Conservation (phyloP, 2,113 vertebrate species). For the Trematocara unimaculatum region DNA sequence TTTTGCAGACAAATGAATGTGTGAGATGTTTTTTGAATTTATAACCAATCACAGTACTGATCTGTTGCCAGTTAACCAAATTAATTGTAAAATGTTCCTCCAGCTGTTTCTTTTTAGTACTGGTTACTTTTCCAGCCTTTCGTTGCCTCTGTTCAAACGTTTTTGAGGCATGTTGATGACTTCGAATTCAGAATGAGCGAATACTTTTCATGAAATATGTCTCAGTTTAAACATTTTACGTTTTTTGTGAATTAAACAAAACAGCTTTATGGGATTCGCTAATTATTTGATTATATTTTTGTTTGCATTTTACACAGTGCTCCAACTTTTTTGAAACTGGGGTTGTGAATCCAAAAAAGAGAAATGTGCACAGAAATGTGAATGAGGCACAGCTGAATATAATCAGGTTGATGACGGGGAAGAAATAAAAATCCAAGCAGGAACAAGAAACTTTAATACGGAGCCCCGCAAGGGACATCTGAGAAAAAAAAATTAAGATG, state of each 20-base stretch:
- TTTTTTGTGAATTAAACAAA: background rate
- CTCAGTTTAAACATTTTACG: background rate
- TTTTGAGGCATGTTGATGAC: background rate
- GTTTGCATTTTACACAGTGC: background rate
- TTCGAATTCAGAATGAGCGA: background rate
- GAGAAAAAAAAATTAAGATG: too few relatives aligned
- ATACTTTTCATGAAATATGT: background rate
- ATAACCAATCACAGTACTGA: background rate
- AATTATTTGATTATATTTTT: background rate
- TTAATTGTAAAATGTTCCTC: background rate
- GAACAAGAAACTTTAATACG: background rate
- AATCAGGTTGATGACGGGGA: background rate
- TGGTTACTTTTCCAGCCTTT: background rate
- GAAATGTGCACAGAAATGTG: fast-evolving
- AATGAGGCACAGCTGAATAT: background rate
- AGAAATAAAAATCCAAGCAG: background rate
- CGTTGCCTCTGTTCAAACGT: fast-evolving
- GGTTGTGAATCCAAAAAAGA: background rate
- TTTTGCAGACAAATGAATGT: background rate
- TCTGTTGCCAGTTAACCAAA: background rate
- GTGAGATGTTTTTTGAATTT: background rate
- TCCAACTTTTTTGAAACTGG: background rate
- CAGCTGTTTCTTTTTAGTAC: background rate
- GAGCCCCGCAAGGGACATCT: too few relatives aligned
- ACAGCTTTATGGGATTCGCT: fast-evolving